Evolutionary conservation across 2,888 invertebrate genomes (phyloP), one percentile per base, ranked within the genome.

Genomic region (Slavum lentiscoides): DNA sequence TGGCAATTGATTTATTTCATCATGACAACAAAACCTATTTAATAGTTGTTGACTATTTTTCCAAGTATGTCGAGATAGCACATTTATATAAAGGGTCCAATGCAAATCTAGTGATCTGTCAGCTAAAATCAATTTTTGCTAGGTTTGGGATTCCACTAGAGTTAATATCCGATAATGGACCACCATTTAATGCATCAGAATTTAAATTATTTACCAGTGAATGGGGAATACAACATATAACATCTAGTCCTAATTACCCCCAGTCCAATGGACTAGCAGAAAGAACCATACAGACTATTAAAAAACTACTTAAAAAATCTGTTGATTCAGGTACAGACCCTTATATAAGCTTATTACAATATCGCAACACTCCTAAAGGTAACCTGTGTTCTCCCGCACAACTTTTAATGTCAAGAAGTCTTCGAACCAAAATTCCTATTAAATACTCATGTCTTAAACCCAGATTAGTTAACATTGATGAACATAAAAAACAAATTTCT

Each of bases 251-350:
- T 17, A 58, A 23, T 21, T 82, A 83, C 30, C 75, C 76, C 1
- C 76, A 83, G 43, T 82, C 82, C 21, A 83, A 83, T 74, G 83
- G 82, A 39, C 13, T 66, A n/a, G n/a, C n/a, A n/a, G n/a, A n/a
- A n/a, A n/a, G n/a, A n/a, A n/a, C n/a, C n/a, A n/a, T n/a, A n/a
- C 5, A 21, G 23, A 23, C 21, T 11, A 23, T 9, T 61, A 1
- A 61, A 61, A 13, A 61, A 23, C 3, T 9, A 23, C 5, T 23
- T 61, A 1, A 61, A 61, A 43, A 69, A 53, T 5, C 61, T 3
- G 9, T 23, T 7, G 58, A 70, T 59, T 30, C 30, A 19, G 23
- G n/a, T 8, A 68, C 2, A 23, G 82, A 82, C 66, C 62, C 69
- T 11, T 53, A 64, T n/a, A 68, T 76, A 23, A 76, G 72, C 19